Evolutionary conservation across 2,113 vertebrate species (phyloP).

Genomic region (Antigone vipio): DNA sequence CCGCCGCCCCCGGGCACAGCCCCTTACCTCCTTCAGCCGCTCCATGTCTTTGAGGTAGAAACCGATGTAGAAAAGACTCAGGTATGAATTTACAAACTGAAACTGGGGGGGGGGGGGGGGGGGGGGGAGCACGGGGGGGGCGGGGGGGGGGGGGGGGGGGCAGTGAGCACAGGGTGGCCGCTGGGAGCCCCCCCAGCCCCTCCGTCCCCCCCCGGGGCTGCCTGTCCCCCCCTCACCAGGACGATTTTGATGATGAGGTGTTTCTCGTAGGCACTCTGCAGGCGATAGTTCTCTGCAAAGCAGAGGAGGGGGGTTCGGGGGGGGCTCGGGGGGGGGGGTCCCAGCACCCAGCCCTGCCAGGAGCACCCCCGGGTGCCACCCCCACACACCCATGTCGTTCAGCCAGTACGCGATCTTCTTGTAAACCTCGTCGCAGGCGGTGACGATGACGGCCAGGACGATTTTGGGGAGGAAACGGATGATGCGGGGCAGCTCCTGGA

Average conservation of each 20-base stretch:
- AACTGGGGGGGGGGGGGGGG: conserved; percentile 73
- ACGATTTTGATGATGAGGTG: conserved; percentile 98
- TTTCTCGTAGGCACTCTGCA: conserved; percentile 98
- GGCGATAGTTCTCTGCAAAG: conserved; percentile 91
- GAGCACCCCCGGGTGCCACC: not conserved
- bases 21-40: conserved; percentile 92
- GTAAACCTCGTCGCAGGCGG: conserved; percentile 91
- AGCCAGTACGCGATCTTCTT: conserved; percentile 95
- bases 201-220: not conserved
- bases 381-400: conserved; percentile 90
- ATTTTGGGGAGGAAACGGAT: conserved; percentile 93
- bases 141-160: not conserved
- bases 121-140: not conserved
- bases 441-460: conserved; percentile 91
- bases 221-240: conserved; percentile 82
- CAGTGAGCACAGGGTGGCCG: accelerated
- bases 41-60: conserved; percentile 99
- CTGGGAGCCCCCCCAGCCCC: not conserved
- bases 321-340: not conserved
- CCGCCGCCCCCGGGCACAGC: not conserved
- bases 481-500: conserved; percentile 89
- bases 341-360: not conserved
- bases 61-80: conserved; percentile 99
- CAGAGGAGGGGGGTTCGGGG: not conserved
- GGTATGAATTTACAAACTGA: conserved; percentile 98